Evolutionary conservation across 53 echinoderm and acorn worm genomes (phyloP).

Genomic region (Mesocentrotus franciscanus): DNA sequence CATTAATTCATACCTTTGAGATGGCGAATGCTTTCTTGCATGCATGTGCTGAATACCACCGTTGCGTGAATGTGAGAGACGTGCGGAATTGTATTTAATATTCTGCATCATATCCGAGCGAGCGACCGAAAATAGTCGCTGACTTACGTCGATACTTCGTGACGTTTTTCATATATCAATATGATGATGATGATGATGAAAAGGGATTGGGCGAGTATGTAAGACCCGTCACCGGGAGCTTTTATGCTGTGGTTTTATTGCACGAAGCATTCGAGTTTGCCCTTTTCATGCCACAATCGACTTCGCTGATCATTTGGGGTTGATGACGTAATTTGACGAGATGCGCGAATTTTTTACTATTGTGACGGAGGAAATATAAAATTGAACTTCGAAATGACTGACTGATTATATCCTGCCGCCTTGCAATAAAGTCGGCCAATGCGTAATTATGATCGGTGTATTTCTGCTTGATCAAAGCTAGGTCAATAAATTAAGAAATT

Average conservation of each 20-base stretch:
- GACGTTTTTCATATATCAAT: conserved; percentile 36
- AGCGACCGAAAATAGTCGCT: conserved; percentile 1
- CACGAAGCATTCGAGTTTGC: background rate
- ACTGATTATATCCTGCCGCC: background rate
- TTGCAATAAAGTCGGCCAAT: background rate
- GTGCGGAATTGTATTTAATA: conserved; percentile 1
- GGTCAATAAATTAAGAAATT: too few species aligned
- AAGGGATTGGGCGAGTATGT: background rate
- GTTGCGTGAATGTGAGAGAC: background rate
- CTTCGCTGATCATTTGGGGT: background rate
- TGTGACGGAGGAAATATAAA: background rate
- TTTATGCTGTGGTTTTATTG: background rate
- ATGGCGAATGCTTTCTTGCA: background rate
- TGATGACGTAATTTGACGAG: background rate
- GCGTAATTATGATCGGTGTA: background rate
- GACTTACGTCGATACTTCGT: background rate
- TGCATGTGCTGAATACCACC: background rate
- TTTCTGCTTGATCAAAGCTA: too few species aligned
- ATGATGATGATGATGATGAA: conserved; percentile 14
- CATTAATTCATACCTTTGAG: background rate
- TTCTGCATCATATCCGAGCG: background rate
- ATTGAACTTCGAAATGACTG: background rate
- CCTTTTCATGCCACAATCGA: background rate
- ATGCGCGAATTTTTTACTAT: background rate
- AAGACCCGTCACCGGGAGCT: background rate